Base-by-base conservation (phyloP, 2,888 invertebrate species). In the Clostera curtula region DNA sequence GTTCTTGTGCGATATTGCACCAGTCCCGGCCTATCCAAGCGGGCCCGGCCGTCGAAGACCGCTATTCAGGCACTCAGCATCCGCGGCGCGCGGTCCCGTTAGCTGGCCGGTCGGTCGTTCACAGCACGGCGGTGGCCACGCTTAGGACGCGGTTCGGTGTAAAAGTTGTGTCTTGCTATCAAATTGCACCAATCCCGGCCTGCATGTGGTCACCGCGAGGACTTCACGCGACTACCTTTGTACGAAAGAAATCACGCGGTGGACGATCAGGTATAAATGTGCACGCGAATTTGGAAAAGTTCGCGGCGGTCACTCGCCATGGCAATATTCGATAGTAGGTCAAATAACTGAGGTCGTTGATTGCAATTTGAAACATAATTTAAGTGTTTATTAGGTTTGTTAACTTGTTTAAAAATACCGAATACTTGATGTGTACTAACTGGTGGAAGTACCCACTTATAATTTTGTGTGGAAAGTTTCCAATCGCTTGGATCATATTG, bases 141-240 rank as follows among this genome's bases (percentile, higher is more conserved):
- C 77, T 70, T 82, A 84, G 85, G 80, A 69, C 80, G 83, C 68
- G 84, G 74, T 74, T 80, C 59, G 83, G 84, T 80, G 84, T 77
- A 82, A 84, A 68, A 56, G 57, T 75, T 83, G 82, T 80, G 70
- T 55, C 58, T 67, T 56, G 54, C n/a, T 65, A 73, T 72, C 82
- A 79, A 63, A 84, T 85, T 85, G 85, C 85, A 85, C 85, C 84
- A 73, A 82, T 82, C 84, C 85, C 84, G 84, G 84, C 85, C 85
- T 85, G 76, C 84, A 63, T 71, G 77, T 74, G 75, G 74, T 59
- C 72, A 68, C 70, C 56, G 64, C 54, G 46, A 41, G 8, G 34
- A 36, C 36, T 33, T 34, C 33, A 33, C 19, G 24, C 20, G 25
- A 30, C 24, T 29, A 12, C 15, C 25, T 36, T 26, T 24, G 37